Base-by-base conservation (phyloP, 2,113 vertebrate genomes). In the Chloroceryle aenea region DNA sequence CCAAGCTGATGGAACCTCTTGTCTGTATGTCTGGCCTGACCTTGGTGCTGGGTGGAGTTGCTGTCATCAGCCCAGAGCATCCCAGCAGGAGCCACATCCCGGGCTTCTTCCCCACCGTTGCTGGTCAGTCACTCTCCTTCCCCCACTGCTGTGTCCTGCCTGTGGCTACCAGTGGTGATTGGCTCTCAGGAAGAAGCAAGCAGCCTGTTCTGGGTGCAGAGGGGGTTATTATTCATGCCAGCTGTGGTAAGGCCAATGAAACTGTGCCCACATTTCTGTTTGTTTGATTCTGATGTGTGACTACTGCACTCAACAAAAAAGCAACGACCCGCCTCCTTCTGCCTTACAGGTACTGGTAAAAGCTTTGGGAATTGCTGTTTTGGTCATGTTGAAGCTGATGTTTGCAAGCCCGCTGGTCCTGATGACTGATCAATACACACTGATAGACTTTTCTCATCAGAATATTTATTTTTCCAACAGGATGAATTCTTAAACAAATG, bases 381-480 rank as follows among this genome's bases (percentile, higher is more conserved):
- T 21, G 5, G 26, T 15, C 4, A 2, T 23, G 14, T 9, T 52
- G 85, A 32, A 83, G 74, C 42, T 43, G 76, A 16, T 56, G 61
- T 77, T 71, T 89, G 56, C 0, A 15, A 50, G 56, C 22, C 52
- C 50, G 10, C 43, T 1, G 5, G n/a, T 79, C 77, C 72, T 56
- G 43, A 1, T 56, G 87, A 59, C 61, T 12, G 75, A 72, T 47
- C 82, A 53, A 89, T 92, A 61, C 19, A 22, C 3, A 5, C 79
- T 1, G 6, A 78, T 87, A 68, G 87, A 47, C 86, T 73, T 85
- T 91, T 90, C 89, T 83, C 90, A 89, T 62, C 86, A 38, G 69
- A 72, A 21, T 61, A 29, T 92, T 91, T 93, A 75, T 96, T 95
- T 90, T 84, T 84, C 90, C 92, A 85, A 18, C 63, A 88, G 96